These are phyloP conservation scores for Trypoxylon attenuatum DNA, from an alignment of 2,888 invertebrate genomes.

Conservation along the genomic window DNA sequence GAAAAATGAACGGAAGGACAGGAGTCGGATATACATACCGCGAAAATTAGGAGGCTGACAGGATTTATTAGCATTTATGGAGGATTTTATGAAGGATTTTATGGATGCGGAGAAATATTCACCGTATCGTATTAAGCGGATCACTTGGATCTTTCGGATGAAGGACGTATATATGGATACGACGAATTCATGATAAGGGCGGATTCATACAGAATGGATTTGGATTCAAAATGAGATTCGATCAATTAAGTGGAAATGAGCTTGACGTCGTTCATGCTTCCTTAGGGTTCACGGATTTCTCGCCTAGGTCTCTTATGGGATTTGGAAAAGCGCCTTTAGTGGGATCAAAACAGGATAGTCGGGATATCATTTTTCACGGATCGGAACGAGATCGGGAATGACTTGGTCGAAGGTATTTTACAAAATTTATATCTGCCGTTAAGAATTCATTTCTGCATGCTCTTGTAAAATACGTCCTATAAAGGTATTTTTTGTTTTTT, in stretches of 20 bases:
- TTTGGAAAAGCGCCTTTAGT: constrained; percentile 47
- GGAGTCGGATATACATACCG: constrained; percentile 38
- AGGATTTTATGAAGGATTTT: too few species aligned
- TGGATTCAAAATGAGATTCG: constrained; percentile 46
- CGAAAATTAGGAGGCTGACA: constrained; percentile 53
- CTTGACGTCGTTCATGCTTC: constrained; percentile 39
- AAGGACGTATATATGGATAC: constrained; percentile 19
- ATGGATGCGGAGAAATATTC: constrained; percentile 51
- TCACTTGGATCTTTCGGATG: constrained; percentile 49
- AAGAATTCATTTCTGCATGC: constrained; percentile 56
- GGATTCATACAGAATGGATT: constrained; percentile 47
- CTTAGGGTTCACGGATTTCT: constrained; percentile 51
- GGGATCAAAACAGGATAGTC: constrained; percentile 49
- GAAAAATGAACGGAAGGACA: constrained; percentile 36
- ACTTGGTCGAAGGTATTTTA: constrained; percentile 56
- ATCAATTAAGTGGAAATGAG: constrained; percentile 11
- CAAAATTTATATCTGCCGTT: constrained; percentile 52
- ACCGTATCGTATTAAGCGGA: constrained; percentile 48
- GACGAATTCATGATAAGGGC: too few species aligned
- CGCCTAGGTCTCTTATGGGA: constrained; percentile 56
- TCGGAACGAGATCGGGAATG: constrained; percentile 35
- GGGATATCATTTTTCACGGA: constrained; percentile 53
- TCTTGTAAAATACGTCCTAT: constrained; percentile 33
- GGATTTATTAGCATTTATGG: constrained; percentile 56
- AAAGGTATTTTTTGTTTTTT: constrained; percentile 11